Evolutionary conservation across 2,113 vertebrate species (phyloP), one percentile per base, ranked within the genome.

Genomic region (Heliornis fulica): DNA sequence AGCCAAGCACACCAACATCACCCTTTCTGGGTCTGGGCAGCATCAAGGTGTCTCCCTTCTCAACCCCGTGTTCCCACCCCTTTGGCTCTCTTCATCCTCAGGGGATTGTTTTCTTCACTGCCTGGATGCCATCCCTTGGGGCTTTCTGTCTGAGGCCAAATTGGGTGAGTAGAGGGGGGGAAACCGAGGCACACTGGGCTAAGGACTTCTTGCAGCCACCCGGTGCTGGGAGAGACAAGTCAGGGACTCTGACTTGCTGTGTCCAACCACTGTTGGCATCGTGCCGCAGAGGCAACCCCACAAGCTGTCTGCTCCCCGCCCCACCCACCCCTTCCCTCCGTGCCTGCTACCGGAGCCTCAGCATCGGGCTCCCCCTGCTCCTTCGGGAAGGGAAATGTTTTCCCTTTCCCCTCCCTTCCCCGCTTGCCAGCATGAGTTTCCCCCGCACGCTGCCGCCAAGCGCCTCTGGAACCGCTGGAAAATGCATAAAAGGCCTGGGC

Each of bases 401-500:
- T 90, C 63, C 68, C 75, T 81, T 80, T 95, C 76, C 74, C 87
- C 89, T 96, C 93, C 93, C 32, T 12, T 54, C 85, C 53, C 71
- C 65, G 57, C 81, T 81, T 4, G 12, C 89, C 93, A 93, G 89
- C 22, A 1, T 78, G 82, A 94, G 72, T 88, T 92, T 97, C 96
- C 96, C 94, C 87, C 3, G 5, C 0, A 0, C 0, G 4, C 87
- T 86, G 85, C 93, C 8, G 96, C 96, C 96, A 97, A 95, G 88
- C 1, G 78, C 83, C 87, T 91, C 93, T 89, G 95, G 90, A 94
- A 74, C 93, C 22, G 7, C 92, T 96, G 93, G 92, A 96, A 96
- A 96, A 95, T 70, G 93, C 90, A 95, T 94, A 84, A 95, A 96
- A 87, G 83, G 40, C 78, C 84, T 46, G 93, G 78, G 93, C 82